Base-by-base conservation (phyloP, 2,797 vertebrate species). In the Chrosomus eos region DNA sequence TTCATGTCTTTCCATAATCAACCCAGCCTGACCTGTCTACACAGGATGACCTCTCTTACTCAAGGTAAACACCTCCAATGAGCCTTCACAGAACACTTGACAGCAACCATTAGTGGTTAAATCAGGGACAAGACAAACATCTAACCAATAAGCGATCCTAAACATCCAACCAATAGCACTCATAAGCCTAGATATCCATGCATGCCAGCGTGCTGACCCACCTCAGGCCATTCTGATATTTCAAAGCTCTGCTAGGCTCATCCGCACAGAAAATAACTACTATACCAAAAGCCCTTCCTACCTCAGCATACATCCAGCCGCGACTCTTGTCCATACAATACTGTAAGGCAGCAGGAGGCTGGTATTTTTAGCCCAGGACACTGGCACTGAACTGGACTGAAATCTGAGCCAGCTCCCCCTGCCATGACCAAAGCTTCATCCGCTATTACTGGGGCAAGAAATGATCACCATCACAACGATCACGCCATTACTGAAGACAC, bases 321-420 rank as follows among this genome's bases (percentile, higher is more conserved):
- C 82, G 85, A 88, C 89, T 51, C 60, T n/a, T 26, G 85, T 89
- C 87, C 81, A 80, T 64, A 87, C 79, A 86, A 88, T 93, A 89
- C 77, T 88, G 88, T 92, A 91, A 78, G 51, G 79, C 86, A 85
- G 86, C 62, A 67, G 72, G 81, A 10, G 75, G 72, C 55, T 40
- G 62, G 16, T 87, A 90, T 89, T 88, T 90, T 88, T 88, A 89
- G 86, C 75, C 90, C 89, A 90, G 86, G 81, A 77, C 89, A 77
- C 81, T 89, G 83, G 87, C 90, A 72, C 84, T 85, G 76, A 26
- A 67, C 82, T 77, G 16, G 31, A 71, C 72, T 92, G 94, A 94
- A 93, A 94, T 88, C 72, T 90, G 91, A 95, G 87, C 87, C 76
- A 83, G 84, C 78, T 81, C 82, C 86, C 48, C 72, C 77, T 71